phyloP scores from a whole-genome alignment of 2,113 vertebrate species.

The Oryzias woworae region DNA sequence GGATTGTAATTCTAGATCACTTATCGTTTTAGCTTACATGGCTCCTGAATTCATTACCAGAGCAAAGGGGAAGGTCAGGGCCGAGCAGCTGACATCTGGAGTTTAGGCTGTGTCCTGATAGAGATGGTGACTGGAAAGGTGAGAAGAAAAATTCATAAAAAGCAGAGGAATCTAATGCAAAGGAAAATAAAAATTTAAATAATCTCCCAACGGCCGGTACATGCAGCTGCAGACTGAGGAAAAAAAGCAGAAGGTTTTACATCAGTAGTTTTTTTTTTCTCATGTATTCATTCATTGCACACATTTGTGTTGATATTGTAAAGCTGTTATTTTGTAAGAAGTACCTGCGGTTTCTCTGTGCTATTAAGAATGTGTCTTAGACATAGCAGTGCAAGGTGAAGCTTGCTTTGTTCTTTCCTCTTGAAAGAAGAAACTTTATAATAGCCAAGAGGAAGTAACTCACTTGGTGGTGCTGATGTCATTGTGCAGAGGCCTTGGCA shows the following conservation, averaged over 20 bases:
- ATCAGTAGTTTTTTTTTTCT: too few species aligned
- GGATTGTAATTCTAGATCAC: background rate
- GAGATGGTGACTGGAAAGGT: constrained; percentile 99
- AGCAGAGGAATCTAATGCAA: too few species aligned
- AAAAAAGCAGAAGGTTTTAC: too few species aligned
- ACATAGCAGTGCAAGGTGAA: too few species aligned
- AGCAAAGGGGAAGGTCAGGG: constrained; percentile 97
- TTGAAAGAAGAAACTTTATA: background rate
- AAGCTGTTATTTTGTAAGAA: too few species aligned
- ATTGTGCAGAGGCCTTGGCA: constrained; percentile 92
- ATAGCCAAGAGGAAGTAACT: constrained; percentile 6
- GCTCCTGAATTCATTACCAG: constrained; percentile 99
- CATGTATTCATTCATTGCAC: too few species aligned
- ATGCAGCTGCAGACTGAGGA: too few species aligned
- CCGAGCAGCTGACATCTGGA: constrained; percentile 97
- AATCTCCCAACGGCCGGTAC: too few species aligned
- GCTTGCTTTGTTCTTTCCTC: background rate
- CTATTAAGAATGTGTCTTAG: too few species aligned
- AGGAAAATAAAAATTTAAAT: too few species aligned
- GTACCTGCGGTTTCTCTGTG: too few species aligned
- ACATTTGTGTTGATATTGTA: too few species aligned
- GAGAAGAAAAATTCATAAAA: constrained; percentile 15
- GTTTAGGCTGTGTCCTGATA: constrained; percentile 94
- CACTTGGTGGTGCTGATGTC: background rate
- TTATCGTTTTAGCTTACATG: constrained; percentile 86